Evolutionary conservation across 2,797 vertebrate genomes (phyloP).

Genomic region (Falco peregrinus): DNA sequence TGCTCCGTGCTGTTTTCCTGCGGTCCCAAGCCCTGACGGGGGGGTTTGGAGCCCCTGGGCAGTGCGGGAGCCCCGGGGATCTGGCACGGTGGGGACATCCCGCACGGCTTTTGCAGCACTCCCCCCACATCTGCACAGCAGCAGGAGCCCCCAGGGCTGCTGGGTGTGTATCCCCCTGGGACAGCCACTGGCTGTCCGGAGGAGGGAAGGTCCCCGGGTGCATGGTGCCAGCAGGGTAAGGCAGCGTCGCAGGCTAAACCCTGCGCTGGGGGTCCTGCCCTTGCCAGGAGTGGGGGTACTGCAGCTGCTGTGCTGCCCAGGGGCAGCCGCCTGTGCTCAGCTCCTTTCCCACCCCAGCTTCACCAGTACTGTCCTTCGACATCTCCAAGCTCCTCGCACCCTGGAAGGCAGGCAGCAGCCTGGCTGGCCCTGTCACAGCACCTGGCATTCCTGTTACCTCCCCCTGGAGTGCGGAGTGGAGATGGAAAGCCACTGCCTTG

Average conservation of each 20-base stretch:
- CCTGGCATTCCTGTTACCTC: neutral
- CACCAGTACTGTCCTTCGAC: neutral
- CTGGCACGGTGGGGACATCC: neutral
- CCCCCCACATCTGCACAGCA: accelerated
- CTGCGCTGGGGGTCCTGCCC: neutral
- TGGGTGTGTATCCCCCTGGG: accelerated
- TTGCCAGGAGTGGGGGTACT: neutral
- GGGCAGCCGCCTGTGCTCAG: neutral
- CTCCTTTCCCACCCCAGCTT: neutral
- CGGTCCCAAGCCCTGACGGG: accelerated
- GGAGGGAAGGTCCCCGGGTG: neutral
- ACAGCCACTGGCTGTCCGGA: neutral
- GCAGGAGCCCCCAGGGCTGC: accelerated
- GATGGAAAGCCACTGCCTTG: neutral
- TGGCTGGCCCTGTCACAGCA: accelerated
- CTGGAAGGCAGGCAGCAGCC: accelerated
- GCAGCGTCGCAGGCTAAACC: neutral
- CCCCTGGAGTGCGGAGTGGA: accelerated
- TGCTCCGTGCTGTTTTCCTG: neutral
- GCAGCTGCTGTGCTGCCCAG: accelerated
- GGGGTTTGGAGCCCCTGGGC: neutral
- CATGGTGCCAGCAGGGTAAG: neutral
- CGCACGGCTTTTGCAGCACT: accelerated
- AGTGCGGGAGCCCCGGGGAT: neutral
- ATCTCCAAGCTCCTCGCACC: neutral